These are phyloP conservation scores for Coregonus ussuriensis DNA, from an alignment of 2,797 vertebrate genomes.

Conservation along the genomic window DNA sequence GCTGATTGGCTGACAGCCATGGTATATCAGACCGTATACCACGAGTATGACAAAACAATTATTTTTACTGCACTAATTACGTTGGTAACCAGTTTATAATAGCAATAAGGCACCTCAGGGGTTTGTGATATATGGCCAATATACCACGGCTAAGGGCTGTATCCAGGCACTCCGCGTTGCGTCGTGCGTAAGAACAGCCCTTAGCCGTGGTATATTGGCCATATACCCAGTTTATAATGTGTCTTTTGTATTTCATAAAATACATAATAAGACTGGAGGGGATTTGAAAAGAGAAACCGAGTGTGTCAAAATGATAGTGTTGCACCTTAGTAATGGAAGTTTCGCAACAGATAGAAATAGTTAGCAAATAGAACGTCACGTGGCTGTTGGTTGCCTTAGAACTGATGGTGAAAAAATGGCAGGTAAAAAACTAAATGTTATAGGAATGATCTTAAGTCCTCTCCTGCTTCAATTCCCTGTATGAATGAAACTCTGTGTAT, in stretches of 20 bases:
- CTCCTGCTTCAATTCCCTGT: conserved; percentile 23
- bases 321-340: conserved; percentile 5
- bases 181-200: too few species aligned
- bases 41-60: too few species aligned
- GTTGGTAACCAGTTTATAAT: too few species aligned
- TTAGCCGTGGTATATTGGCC: too few species aligned
- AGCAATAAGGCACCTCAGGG: too few species aligned
- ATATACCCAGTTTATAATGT: background rate
- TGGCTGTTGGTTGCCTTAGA: background rate
- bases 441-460: conserved; percentile 17
- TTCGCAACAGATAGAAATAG: conserved; percentile 32
- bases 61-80: too few species aligned
- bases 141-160: too few species aligned
- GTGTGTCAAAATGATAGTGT: conserved; percentile 12
- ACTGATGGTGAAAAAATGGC: conserved; percentile 9
- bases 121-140: too few species aligned
- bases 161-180: too few species aligned
- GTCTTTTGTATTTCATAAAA: conserved; percentile 40
- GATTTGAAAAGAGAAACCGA: conserved; percentile 28
- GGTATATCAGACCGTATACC: too few species aligned
- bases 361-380: conserved; percentile 27
- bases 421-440: background rate
- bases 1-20: too few species aligned
- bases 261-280: conserved; percentile 24
- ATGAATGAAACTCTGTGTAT: conserved; percentile 43